Base-by-base conservation (phyloP, 2,888 invertebrate species). In the Thereva nobilitata region DNA sequence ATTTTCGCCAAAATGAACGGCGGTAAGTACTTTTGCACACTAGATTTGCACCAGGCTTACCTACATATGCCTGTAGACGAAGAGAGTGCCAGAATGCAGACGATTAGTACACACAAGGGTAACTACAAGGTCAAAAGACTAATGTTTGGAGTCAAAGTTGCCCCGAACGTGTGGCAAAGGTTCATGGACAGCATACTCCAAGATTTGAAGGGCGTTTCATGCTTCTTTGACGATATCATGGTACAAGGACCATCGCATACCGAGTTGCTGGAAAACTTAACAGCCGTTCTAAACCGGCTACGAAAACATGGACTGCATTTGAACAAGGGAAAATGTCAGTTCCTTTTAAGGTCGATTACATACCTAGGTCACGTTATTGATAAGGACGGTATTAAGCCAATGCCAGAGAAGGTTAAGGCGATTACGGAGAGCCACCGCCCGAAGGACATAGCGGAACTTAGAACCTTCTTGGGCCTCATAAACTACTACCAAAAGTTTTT, bases 281-380 rank as follows among this genome's bases (percentile, higher is more conserved):
- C n/a, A n/a, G n/a, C n/a, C n/a, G n/a, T n/a, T n/a, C n/a, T n/a
- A n/a, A n/a, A n/a, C n/a, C n/a, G n/a, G n/a, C n/a, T n/a, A n/a
- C n/a, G n/a, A n/a, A n/a, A n/a, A n/a, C n/a, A n/a, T n/a, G n/a
- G n/a, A n/a, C n/a, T n/a, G n/a, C n/a, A n/a, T 35, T 4, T 73
- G 1, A 68, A 71, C 23, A 55, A 63, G 5, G 49, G 64, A 12
- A 75, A 75, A 64, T 76, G 74, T 61, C 63, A 70, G 12, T 73
- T 77, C 61, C 74, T 74, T 35, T 54, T 71, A 63, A 59, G 57
- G 0, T 65, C 72, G 52, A 64, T 74, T 47, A 68, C 68, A 7
- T 75, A 67, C n/a, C 64, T 75, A 7, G 76, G 75, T 7, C 74
- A 76, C 54, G 69, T 68, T 5, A 74, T 78, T 52, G 69, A 71